Evolutionary conservation across 1,140 invertebrate species (phyloP), one percentile per base, ranked within the genome.

Genomic region (Laupala kohalensis): DNA sequence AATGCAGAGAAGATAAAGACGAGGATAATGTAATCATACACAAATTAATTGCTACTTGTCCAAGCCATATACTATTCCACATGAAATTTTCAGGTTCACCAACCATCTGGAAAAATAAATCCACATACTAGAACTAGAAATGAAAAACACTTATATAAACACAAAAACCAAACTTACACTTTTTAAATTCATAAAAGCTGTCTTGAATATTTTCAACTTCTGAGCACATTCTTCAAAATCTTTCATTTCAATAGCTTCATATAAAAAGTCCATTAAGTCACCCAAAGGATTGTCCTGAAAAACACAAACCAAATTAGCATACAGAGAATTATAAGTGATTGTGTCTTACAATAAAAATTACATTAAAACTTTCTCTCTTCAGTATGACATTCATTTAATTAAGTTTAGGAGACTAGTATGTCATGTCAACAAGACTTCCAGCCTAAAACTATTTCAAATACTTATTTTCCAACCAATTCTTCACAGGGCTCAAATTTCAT

Each of bases 261-360:
- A 68, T 19, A 85, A 75, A 76, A 84, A 84, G 66, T 83, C 80
- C 27, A 85, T 82, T 30, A 88, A 83, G 9, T 79, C 69, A 69
- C 81, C 82, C 3, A 88, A 76, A 0, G 86, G 84, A 78, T 84
- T 88, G 27, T 87, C 84, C 86, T 88, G 73, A 26, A 80, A 80
- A 73, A 26, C 78, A 78, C 69, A 69, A 75, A 74, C 70, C 24
- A 30, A n/a, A n/a, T n/a, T n/a, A n/a, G n/a, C n/a, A n/a, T n/a
- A n/a, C n/a, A n/a, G n/a, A n/a, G n/a, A n/a, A n/a, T n/a, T n/a
- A n/a, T n/a, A n/a, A n/a, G n/a, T n/a, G n/a, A n/a, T n/a, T n/a
- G n/a, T n/a, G n/a, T n/a, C n/a, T n/a, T n/a, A n/a, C n/a, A n/a
- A n/a, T n/a, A n/a, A n/a, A n/a, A n/a, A n/a, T n/a, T n/a, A n/a